Percentiles rank a stretch among this genome's conserved stretches.
Conservation (phyloP, 2,797 vertebrate species). For the Zalophus californianus region DNA sequence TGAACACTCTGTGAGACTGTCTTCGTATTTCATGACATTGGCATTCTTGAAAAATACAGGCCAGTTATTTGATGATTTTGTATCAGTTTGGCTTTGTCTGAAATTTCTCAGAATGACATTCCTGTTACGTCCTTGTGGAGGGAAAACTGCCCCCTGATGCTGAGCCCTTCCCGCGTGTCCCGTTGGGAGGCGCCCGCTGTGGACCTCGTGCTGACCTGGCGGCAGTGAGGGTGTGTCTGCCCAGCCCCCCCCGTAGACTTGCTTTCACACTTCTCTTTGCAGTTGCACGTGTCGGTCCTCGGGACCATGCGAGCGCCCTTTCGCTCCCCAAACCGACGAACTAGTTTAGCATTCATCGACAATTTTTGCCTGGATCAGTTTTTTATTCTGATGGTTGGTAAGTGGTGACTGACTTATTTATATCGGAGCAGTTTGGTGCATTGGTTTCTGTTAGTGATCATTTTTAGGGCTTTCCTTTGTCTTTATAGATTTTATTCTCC, state of each 20-base stretch:
- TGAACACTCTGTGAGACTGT: background rate
- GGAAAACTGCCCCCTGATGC: background rate
- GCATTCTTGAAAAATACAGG: background rate
- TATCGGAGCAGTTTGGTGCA: background rate
- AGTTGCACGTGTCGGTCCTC: background rate
- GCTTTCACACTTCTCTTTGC: background rate
- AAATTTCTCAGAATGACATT: background rate
- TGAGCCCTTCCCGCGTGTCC: background rate
- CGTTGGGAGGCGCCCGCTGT: background rate
- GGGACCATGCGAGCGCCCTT: background rate
- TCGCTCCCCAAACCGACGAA: background rate
- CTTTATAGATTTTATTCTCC: background rate
- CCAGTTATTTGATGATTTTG: background rate
- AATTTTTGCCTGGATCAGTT: background rate
- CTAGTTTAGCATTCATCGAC: background rate
- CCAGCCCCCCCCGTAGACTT: background rate
- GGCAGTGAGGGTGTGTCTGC: background rate
- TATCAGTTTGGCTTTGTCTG: background rate
- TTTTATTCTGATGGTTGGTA: background rate
- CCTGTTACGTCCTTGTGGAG: background rate
- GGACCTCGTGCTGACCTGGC: background rate
- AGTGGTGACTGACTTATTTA: background rate
- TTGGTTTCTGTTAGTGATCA: slow-evolving; percentile 15
- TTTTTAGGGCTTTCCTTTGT: background rate
- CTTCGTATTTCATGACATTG: background rate